Evolutionary conservation across 2,797 vertebrate species (phyloP).

Genomic region (Brachymystax lenok): DNA sequence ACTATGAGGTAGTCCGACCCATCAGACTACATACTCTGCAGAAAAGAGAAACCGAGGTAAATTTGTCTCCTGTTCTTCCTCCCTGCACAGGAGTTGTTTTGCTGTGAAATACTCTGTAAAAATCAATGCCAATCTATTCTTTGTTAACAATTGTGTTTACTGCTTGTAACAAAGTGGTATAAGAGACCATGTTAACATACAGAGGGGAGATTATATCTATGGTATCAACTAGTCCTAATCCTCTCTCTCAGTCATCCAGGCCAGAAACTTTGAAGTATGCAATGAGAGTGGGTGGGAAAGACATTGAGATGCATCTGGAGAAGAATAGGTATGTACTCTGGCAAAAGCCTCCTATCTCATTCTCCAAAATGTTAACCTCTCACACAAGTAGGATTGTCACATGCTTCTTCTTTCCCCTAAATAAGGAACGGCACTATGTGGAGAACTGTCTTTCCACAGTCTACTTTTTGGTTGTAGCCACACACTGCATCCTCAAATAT

Average conservation of each 20-base stretch:
- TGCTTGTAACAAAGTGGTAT: neutral
- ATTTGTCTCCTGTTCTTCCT: neutral
- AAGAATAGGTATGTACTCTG: constrained; percentile 66
- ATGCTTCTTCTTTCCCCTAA: neutral
- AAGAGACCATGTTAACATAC: neutral
- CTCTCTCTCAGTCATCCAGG: constrained; percentile 46
- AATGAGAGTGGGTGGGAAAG: constrained; percentile 66
- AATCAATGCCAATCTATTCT: neutral
- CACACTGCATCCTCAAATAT: neutral
- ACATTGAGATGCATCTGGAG: constrained; percentile 73
- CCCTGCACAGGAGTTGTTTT: neutral
- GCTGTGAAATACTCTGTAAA: neutral
- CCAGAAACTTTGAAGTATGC: constrained; percentile 66
- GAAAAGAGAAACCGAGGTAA: constrained; percentile 72
- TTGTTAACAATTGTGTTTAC: neutral
- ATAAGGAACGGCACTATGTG: neutral
- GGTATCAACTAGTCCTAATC: neutral
- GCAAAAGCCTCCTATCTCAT: too few relatives aligned
- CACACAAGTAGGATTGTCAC: neutral
- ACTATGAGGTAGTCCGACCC: constrained; percentile 74
- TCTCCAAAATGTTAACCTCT: neutral
- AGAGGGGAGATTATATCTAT: neutral
- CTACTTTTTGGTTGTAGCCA: neutral
- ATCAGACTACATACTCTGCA: constrained; percentile 68
- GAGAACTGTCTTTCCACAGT: neutral